Base-by-base conservation (phyloP, 2,797 vertebrate genomes). In the Jordanella pulchra region DNA sequence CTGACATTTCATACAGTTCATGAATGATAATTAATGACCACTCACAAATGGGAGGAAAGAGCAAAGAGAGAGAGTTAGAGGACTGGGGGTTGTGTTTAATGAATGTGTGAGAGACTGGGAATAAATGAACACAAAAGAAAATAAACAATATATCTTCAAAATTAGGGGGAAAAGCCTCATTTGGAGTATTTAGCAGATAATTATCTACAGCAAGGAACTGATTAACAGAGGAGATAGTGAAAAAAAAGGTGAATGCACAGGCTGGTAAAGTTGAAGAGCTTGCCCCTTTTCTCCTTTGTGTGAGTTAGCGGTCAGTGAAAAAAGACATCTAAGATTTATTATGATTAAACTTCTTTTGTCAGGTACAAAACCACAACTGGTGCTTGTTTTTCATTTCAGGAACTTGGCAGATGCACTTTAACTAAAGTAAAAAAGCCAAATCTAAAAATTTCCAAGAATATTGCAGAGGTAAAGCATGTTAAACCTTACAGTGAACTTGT, bases 11-110 rank as follows among this genome's bases (percentile, higher is more conserved):
- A 78, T 82, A 85, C 76, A 88, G 80, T 87, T 83, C 82, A 76
- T 89, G 84, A 76, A 86, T 73, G 75, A 82, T 92, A 85, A 91
- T 89, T 85, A 90, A 87, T 92, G 90, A 83, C 81, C 88, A 88
- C 88, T 86, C 78, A 84, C 72, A 68, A 44, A 51, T 76, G 78
- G 65, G 86, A 79, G 73, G n/a, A 73, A 82, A 89, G 82, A 85
- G 71, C 72, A 78, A 72, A 69, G 30, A 50, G 28, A 75, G 81
- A 74, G 81, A 81, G 65, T 27, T 72, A 85, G 79, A 86, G 6
- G 23, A n/a, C 12, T 21, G 39, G 72, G 17, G 71, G 83, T 74
- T 77, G 73, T 84, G 81, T 83, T 79, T 75, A 79, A 82, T 88
- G 77, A 84, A 87, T 86, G 78, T 77, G 74, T 21, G 73, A 79